Percentiles rank a stretch among this genome's conserved stretches.
These are phyloP conservation scores for Hylyphantes graminicola DNA, from an alignment of 1,140 invertebrate species.

Conservation along the genomic window DNA sequence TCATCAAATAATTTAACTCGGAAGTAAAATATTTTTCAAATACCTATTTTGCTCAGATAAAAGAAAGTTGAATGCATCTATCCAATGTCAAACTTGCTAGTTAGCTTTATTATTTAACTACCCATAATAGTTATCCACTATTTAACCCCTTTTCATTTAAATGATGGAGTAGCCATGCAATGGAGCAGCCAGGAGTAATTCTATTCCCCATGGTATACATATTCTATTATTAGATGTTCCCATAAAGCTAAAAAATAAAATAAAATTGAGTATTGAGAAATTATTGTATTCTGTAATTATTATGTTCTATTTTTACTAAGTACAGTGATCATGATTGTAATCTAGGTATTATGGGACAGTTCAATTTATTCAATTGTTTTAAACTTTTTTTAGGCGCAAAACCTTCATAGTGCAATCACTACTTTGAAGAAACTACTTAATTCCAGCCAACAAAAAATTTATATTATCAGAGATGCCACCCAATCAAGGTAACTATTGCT, in stretches of 20 bases:
- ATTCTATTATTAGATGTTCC: slow-evolving; percentile 19
- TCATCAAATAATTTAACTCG: not conserved
- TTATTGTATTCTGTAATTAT: not conserved
- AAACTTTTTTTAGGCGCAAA: slow-evolving; percentile 66
- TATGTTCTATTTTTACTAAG: not conserved
- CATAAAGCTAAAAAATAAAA: slow-evolving; percentile 9
- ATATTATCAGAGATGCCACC: slow-evolving; percentile 67
- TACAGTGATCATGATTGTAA: not conserved
- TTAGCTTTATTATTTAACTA: too few species aligned
- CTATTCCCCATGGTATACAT: not conserved
- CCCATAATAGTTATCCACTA: too few species aligned
- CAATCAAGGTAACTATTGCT: slow-evolving; percentile 18
- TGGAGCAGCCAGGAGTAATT: too few species aligned
- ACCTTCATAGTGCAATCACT: slow-evolving; percentile 66
- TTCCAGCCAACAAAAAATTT: slow-evolving; percentile 67
- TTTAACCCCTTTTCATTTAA: too few species aligned
- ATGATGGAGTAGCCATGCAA: too few species aligned
- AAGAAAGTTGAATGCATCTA: too few species aligned
- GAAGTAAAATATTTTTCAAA: not conserved
- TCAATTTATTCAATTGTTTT: slow-evolving; percentile 41
- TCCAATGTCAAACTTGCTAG: too few species aligned
- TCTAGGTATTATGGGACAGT: not conserved
- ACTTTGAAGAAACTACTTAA: slow-evolving; percentile 66
- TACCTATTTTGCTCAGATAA: not conserved
- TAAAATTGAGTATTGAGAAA: not conserved